These are phyloP conservation scores for Meteorus cinctellus DNA, from an alignment of 2,888 invertebrate genomes.

Conservation along the genomic window DNA sequence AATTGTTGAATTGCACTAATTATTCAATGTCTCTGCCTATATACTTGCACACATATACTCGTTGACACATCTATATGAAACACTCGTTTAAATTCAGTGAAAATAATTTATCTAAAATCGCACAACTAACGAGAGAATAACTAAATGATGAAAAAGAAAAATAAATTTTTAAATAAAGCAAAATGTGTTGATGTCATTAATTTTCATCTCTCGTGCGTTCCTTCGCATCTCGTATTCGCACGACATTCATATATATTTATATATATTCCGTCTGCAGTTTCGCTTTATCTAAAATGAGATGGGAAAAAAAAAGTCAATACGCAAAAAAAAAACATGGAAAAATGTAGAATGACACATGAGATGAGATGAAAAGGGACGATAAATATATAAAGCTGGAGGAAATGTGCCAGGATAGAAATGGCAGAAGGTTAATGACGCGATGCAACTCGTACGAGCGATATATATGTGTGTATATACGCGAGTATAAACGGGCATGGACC, in stretches of 20 bases:
- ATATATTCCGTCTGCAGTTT: not conserved
- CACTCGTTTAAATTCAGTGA: not conserved
- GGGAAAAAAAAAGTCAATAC: not conserved
- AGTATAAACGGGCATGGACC: conserved; percentile 15
- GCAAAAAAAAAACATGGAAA: not conserved
- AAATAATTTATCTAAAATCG: not conserved
- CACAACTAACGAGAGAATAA: not conserved
- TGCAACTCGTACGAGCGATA: conserved; percentile 23
- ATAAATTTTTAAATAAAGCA: not conserved
- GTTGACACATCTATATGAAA: not conserved
- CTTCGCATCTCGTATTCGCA: too few species aligned
- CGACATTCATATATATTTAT: not conserved
- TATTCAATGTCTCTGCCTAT: conserved; percentile 41
- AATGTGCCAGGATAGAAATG: conserved; percentile 25
- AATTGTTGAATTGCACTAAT: conserved; percentile 50
- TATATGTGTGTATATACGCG: not conserved
- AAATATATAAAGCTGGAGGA: conserved; percentile 17
- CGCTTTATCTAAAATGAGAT: not conserved
- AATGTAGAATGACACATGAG: not conserved
- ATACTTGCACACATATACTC: conserved; percentile 12
- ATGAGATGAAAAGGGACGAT: not conserved
- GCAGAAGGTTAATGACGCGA: conserved; percentile 33
- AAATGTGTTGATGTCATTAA: not conserved
- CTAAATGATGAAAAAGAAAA: not conserved
- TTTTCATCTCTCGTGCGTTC: not conserved